Percentiles rank a stretch among this genome's conserved stretches.
Conservation (phyloP, 23 tunicate species). For the Trididemnum nubilum region DNA sequence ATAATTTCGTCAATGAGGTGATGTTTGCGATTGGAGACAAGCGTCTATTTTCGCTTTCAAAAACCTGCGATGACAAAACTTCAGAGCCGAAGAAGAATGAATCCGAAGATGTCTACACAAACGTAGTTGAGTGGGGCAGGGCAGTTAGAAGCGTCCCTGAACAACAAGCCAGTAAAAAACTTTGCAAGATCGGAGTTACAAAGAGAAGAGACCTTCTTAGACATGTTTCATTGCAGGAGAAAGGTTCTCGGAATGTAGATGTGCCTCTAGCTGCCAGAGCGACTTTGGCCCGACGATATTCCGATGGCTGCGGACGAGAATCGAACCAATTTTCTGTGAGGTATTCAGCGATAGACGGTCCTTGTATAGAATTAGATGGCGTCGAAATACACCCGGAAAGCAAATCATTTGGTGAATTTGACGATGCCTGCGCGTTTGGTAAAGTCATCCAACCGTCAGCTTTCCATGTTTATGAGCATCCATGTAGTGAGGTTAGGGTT, state of each 20-base stretch:
- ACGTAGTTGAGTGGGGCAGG: conserved; percentile 6
- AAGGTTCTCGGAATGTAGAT: background rate
- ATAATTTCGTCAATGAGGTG: too few species aligned
- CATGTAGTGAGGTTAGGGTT: background rate
- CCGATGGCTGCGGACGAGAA: background rate
- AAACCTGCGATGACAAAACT: too few species aligned
- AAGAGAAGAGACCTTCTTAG: background rate
- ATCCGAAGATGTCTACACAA: background rate
- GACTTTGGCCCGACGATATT: background rate
- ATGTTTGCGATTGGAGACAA: too few species aligned
- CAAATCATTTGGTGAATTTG: background rate
- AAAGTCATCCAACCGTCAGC: background rate
- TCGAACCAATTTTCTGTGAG: background rate
- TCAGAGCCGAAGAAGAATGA: too few species aligned
- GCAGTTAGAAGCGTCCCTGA: background rate
- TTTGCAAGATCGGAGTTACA: background rate
- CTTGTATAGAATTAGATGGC: too few species aligned
- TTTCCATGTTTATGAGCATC: background rate
- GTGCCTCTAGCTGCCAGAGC: background rate
- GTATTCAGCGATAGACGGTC: background rate
- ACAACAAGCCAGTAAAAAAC: background rate
- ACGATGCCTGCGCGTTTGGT: background rate
- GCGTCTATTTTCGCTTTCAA: too few species aligned
- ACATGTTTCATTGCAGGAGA: background rate
- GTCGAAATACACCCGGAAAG: too few species aligned